Base-by-base conservation (phyloP, 2,797 vertebrate species). In the Trachurus trachurus region DNA sequence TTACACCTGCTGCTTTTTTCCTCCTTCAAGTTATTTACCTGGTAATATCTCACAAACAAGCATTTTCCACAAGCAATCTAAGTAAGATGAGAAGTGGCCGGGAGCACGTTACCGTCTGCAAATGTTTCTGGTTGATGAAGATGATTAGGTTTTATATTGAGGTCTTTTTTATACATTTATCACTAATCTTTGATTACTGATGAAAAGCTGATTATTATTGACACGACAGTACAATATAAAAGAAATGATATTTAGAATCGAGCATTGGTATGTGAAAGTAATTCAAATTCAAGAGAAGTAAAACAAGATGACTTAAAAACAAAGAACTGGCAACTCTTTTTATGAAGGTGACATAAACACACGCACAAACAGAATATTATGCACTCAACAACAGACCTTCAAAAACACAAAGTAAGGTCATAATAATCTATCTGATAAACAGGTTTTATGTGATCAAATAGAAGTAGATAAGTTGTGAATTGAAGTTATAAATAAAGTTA, bases 11-110 rank as follows among this genome's bases (percentile, higher is more conserved):
- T 2, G 60, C 29, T 73, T 50, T 47, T 44, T 73, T 61, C 58
- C 40, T 60, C 71, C 50, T 16, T n/a, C 4, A 50, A 29, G 34
- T 74, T 63, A 68, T 75, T 74, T 74, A 80, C 53, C 71, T n/a
- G 26, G 56, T 45, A 29, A 9, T 47, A 6, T 21, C 49, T 64
- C 44, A 49, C 3, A 13, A 66, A 45, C 60, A 9, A 50, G 39
- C 31, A 57, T 64, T 63, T 68, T 49, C 66, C 56, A 49, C 39
- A 49, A 37, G 6, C 21, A 10, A 12, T 8, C 47, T 11, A 16
- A 49, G 17, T 1, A 59, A 42, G 57, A 62, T 13, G 39, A n/a
- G 50, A 50, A 16, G 21, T 0, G 17, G 4, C 39, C 6, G 31
- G 21, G 5, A 62, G 47, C 19, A 37, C 1, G 5, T 47, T 13